phyloP scores from a whole-genome alignment of 2,113 vertebrate genomes.

The Carollia perspicillata region DNA sequence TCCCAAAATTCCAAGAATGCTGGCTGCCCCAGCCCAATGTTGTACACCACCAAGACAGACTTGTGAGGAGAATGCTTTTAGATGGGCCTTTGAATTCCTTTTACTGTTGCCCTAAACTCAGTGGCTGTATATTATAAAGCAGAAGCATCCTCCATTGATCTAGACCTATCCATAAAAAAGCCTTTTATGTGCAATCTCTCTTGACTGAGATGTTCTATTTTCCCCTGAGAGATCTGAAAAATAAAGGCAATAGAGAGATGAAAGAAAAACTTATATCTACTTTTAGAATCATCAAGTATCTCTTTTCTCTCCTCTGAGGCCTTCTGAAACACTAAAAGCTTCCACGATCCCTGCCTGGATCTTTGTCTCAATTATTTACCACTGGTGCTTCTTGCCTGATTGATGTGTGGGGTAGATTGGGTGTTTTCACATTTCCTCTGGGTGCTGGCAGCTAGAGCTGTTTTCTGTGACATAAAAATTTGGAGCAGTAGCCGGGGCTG shows the following conservation, averaged over 20 bases:
- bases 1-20: neutral
- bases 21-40: neutral
- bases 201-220: neutral
- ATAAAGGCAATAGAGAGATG: neutral
- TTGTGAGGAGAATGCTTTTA: neutral
- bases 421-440: neutral
- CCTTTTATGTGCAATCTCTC: slow-evolving; percentile 14
- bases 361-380: neutral
- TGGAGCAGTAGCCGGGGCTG: neutral
- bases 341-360: neutral
- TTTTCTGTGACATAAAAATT: neutral
- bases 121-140: neutral
- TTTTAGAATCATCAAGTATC: neutral
- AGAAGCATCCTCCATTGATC: neutral
- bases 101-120: neutral
- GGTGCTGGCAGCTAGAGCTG: neutral
- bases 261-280: neutral
- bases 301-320: neutral
- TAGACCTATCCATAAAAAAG: neutral
- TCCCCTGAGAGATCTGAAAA: neutral
- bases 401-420: neutral
- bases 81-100: neutral
- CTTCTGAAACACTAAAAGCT: neutral
- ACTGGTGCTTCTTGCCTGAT: neutral
- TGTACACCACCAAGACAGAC: neutral